Evolutionary conservation across 2,113 vertebrate species (phyloP), one percentile per base, ranked within the genome.

Genomic region (Triplophysa siluroides): DNA sequence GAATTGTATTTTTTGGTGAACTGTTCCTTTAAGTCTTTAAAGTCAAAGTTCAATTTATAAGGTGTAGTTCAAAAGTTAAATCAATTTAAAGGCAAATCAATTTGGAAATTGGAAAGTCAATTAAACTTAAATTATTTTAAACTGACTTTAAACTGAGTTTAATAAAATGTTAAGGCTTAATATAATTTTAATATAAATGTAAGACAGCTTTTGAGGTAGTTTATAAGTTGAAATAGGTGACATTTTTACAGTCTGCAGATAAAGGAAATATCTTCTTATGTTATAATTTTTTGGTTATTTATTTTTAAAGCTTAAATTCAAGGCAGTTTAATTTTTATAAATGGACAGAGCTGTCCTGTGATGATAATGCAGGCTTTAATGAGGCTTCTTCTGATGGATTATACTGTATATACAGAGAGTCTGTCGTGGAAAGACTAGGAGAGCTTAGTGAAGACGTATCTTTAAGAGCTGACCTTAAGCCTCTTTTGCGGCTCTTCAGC

Each of bases 391-490:
- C 29, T 72, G 52, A 72, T 72, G 70, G 70, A 56, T 78, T 78
- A 67, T 66, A 38, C 33, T 38, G 33, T 38, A 38, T 38, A 38
- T 38, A 26, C 58, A 23, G 52, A 58, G 29, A 19, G 18, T 12
- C 9, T 45, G 16, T 61, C 1, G 56, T 62, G 72, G 45, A 21
- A 60, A 78, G 56, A 63, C 18, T 52, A 19, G 29, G 3, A 63
- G 68, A 79, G 67, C 68, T 79, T 43, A 72, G 68, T 60, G 56
- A 69, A 62, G 67, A 78, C 41, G 29, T 62, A 62, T 71, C 67
- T 29, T 70, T 13, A 52, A 79, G 60, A 21, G 56, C 69, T 58
- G 41, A 71, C 66, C 68, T 54, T 54, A 63, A 79, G 68, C 66
- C 67, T 47, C 23, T 70, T 47, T 14, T 75, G n/a, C 58, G 23